Conservation (phyloP, 2,113 vertebrate species). For the Narcine bancroftii region DNA sequence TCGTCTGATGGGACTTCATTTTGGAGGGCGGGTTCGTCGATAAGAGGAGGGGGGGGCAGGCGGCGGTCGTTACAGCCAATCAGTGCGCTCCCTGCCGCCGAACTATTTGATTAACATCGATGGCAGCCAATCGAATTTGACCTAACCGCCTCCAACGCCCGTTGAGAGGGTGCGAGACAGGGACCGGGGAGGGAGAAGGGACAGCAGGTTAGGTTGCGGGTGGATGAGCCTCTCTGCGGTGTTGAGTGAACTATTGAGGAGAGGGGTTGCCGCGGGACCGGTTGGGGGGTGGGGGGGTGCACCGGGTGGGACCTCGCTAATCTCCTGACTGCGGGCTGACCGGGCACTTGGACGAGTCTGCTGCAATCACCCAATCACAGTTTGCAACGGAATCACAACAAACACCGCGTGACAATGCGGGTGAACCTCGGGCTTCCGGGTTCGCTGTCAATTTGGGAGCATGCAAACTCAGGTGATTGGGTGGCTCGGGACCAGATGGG, state of each 20-base stretch:
- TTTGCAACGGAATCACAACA: slow-evolving; percentile 24
- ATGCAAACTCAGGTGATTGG: not conserved
- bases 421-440: not conserved
- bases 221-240: no score
- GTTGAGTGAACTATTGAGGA: no score
- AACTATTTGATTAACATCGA: not conserved
- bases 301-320: not conserved
- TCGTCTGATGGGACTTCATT: no score
- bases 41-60: no score
- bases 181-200: not conserved
- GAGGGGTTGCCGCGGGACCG: not conserved
- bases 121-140: not conserved
- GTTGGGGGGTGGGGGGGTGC: not conserved
- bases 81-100: no score
- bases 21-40: not conserved
- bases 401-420: not conserved
- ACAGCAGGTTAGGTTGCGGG: not conserved
- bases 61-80: no score
- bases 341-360: not conserved
- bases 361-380: not conserved
- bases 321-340: not conserved
- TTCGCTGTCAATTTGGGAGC: not conserved
- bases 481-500: not conserved
- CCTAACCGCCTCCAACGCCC: not conserved
- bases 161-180: no score